phyloP scores from a whole-genome alignment of 2,888 invertebrate genomes.

The Tipula vernalis region DNA sequence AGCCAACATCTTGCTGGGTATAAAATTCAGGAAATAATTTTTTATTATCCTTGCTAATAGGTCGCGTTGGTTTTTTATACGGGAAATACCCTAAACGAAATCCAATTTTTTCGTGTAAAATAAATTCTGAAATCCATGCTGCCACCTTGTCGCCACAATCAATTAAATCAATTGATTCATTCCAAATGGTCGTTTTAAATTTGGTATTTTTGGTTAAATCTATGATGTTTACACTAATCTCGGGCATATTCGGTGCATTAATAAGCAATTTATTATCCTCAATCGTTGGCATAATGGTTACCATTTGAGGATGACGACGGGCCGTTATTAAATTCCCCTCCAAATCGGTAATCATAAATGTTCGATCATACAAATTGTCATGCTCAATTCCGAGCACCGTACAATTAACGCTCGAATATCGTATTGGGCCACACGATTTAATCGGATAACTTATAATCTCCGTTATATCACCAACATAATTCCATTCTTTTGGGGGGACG shows the following conservation, averaged over 20 bases:
- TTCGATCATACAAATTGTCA: constrained; percentile 44
- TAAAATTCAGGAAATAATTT: neutral
- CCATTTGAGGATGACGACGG: constrained; percentile 41
- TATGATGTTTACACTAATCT: constrained; percentile 39
- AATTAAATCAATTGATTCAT: constrained; percentile 41
- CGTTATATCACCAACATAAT: constrained; percentile 43
- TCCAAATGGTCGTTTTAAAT: constrained; percentile 42
- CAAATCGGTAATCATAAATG: constrained; percentile 44
- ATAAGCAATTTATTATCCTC: constrained; percentile 40
- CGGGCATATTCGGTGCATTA: constrained; percentile 41
- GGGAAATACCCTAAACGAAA: constrained; percentile 47
- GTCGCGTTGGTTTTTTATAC: constrained; percentile 26
- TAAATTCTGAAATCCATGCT: constrained; percentile 52
- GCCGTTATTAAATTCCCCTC: constrained; percentile 45
- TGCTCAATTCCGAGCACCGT: constrained; percentile 41
- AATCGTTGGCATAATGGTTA: constrained; percentile 40
- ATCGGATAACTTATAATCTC: constrained; percentile 44
- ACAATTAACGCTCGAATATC: constrained; percentile 39
- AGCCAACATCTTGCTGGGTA: constrained; percentile 33
- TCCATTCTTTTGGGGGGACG: constrained; percentile 32
- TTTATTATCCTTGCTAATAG: constrained; percentile 25
- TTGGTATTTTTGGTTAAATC: constrained; percentile 26
- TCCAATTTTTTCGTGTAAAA: constrained; percentile 38
- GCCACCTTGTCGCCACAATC: constrained; percentile 62
- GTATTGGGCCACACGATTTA: constrained; percentile 44